Conservation (phyloP, 2,888 invertebrate species). For the Tachina lurida region DNA sequence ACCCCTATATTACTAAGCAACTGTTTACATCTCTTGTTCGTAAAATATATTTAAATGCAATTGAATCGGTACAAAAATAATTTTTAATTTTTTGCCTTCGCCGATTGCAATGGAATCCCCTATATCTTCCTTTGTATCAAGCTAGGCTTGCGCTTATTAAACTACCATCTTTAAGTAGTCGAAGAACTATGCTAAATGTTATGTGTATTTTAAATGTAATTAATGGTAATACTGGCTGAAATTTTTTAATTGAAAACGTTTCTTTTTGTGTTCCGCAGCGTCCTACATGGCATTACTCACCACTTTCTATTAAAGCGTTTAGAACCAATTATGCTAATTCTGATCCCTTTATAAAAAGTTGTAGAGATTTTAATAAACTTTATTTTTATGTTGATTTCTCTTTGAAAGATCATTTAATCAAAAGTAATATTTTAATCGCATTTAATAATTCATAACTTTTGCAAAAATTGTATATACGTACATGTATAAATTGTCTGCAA, state of each 20-base stretch:
- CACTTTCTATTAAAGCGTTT: no score
- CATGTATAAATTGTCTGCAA: no score
- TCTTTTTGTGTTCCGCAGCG: no score
- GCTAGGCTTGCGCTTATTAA: background rate
- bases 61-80: background rate
- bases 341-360: no score
- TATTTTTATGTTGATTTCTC: no score
- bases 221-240: background rate
- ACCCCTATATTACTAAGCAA: background rate
- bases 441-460: no score
- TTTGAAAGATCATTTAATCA: no score
- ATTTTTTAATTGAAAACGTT: background rate
- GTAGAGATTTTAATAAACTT: no score
- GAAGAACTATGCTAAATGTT: background rate
- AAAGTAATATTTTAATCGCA: no score
- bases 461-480: no score
- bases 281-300: no score
- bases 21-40: background rate
- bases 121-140: background rate
- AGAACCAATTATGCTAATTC: no score
- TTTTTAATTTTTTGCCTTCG: background rate
- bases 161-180: background rate
- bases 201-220: background rate
- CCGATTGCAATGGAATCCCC: background rate
- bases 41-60: background rate